Base-by-base conservation (phyloP, 2,797 vertebrate species). In the Smutsia temminckii region DNA sequence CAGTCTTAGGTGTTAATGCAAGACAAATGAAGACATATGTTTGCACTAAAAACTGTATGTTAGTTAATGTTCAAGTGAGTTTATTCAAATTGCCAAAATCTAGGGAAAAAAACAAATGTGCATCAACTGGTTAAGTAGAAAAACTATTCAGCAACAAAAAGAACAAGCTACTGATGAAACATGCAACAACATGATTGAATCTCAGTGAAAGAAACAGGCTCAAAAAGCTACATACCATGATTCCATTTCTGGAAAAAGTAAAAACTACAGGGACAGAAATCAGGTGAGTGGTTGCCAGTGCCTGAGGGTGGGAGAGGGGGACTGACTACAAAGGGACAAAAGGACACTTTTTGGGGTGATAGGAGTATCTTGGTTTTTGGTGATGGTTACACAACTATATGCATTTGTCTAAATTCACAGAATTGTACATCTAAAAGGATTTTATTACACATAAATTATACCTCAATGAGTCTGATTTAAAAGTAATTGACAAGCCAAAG, bases 11-110 rank as follows among this genome's bases (percentile, higher is more conserved):
- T 51, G 32, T 78, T 81, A n/a, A 57, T 37, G 18, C 3, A 57
- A 84, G 49, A 79, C 51, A 89, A 95, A 89, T 75, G 59, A 87
- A 84, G 80, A 85, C 78, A 59, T 6, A 77, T 18, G 46, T 61
- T 59, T 57, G 84, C 49, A 92, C 72, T 75, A 85, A 85, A 89
- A 64, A 25, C 53, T 75, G 2, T 34, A 72, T 27, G 18, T 53
- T 32, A 34, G 18, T 53, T 32, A 34, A 85, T 63, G 14, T 75
- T 59, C 20, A 49, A 40, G 27, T 57, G 46, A 32, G 6, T 66
- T 89, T 80, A 92, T 61, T 85, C 27, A 4, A 69, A 95, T 8
- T 81, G 61, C 12, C 32, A n/a, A 91, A 93, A 87, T 32, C n/a
- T 84, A 14, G 42, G 23, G 64, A 63, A 94, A 37, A 59, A 83